Evolutionary conservation across 2,888 invertebrate species (phyloP).

Genomic region (Adineta ricciae): DNA sequence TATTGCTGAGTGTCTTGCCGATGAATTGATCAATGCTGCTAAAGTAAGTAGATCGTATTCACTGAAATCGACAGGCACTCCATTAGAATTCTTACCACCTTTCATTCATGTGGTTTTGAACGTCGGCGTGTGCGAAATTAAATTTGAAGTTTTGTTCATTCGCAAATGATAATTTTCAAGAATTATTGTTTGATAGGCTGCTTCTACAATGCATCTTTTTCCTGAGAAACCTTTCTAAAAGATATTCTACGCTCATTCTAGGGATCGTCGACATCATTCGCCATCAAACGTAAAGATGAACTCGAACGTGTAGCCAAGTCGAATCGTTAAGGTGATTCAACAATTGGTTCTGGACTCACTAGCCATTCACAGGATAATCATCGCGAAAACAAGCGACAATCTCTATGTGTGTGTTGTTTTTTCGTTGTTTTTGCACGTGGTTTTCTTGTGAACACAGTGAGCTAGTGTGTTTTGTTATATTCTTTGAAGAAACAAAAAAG

Average conservation of each 20-base stretch:
- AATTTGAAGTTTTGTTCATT: background rate
- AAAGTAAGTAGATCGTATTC: slow-evolving; percentile 61
- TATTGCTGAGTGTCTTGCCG: slow-evolving; percentile 97
- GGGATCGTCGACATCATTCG: slow-evolving; percentile 93
- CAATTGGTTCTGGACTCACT: background rate
- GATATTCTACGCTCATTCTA: background rate
- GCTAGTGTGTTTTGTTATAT: slow-evolving; percentile 10
- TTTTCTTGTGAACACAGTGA: background rate
- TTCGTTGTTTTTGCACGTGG: background rate
- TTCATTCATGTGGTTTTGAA: background rate
- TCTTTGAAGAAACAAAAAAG: background rate
- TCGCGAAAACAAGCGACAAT: background rate
- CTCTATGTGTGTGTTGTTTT: background rate
- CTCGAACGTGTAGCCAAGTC: slow-evolving; percentile 99
- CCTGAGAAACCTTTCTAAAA: too few relatives aligned
- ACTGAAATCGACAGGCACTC: background rate
- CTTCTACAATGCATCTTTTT: background rate
- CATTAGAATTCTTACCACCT: background rate
- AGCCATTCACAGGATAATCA: background rate
- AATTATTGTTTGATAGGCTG: slow-evolving; percentile 1
- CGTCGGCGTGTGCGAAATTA: background rate
- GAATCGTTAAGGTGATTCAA: slow-evolving; percentile 72
- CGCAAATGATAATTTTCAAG: background rate
- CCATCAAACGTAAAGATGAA: slow-evolving; percentile 99
- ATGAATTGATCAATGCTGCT: slow-evolving; percentile 98